Evolutionary conservation across 2,113 vertebrate species (phyloP).

Genomic region (Eulemur macaco): DNA sequence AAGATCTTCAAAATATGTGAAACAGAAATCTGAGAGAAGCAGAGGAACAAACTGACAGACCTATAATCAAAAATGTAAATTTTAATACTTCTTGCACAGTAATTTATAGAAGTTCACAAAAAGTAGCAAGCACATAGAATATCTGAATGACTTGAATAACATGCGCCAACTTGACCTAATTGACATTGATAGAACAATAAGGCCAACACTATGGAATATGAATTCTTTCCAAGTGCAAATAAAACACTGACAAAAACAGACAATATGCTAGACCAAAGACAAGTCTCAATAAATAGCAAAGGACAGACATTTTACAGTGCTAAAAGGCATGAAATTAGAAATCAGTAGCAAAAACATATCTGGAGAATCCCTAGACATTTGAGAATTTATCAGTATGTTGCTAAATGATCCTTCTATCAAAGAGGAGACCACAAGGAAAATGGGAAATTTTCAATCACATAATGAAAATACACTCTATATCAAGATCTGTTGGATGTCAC

Average conservation of each 20-base stretch:
- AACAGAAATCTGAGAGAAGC: not conserved
- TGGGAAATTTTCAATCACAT: not conserved
- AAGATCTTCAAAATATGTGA: not conserved
- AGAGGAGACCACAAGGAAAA: not conserved
- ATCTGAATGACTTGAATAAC: not conserved
- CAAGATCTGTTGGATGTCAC: not conserved
- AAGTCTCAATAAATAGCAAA: not conserved
- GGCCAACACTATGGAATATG: not conserved
- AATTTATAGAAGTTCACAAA: not conserved
- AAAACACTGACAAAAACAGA: not conserved
- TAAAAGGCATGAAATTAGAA: not conserved
- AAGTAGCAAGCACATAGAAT: not conserved
- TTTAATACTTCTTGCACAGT: not conserved
- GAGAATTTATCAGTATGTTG: not conserved
- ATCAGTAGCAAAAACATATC: not conserved
- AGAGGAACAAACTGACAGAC: not conserved
- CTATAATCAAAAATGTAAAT: not conserved
- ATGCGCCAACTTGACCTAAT: not conserved
- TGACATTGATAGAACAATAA: not conserved
- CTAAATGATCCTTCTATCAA: not conserved
- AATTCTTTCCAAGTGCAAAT: not conserved
- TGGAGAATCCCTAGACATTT: not conserved
- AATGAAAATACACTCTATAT: not conserved
- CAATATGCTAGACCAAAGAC: too few species aligned
- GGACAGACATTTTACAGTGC: not conserved